Evolutionary conservation across 1,140 invertebrate genomes (phyloP).

Genomic region (Bombyx mandarina): DNA sequence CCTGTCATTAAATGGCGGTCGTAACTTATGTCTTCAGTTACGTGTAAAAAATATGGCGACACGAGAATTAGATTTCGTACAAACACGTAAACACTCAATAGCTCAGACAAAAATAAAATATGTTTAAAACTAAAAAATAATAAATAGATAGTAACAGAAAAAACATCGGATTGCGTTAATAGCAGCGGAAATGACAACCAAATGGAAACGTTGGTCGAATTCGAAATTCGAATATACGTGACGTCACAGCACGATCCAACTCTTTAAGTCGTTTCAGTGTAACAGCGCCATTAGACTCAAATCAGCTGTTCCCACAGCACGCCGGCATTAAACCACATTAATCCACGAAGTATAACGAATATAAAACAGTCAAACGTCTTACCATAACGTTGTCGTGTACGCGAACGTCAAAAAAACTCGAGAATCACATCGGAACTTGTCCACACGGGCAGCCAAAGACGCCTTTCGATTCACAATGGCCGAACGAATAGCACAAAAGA

Average conservation of each 20-base stretch:
- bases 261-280: slow-evolving; percentile 15
- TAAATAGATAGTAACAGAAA: too few relatives aligned
- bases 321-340: background rate
- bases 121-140: too few relatives aligned
- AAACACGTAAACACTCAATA: too few relatives aligned
- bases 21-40: too few relatives aligned
- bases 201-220: slow-evolving; percentile 7
- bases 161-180: too few relatives aligned
- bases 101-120: too few relatives aligned
- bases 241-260: slow-evolving; percentile 18
- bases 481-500: slow-evolving; percentile 51
- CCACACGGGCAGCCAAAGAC: slow-evolving; percentile 46
- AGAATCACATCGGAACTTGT: slow-evolving; percentile 53
- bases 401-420: slow-evolving; percentile 42
- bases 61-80: too few relatives aligned
- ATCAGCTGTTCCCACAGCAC: slow-evolving; percentile 6
- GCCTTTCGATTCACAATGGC: slow-evolving; percentile 61
- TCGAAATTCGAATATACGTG: slow-evolving; percentile 9
- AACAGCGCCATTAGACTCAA: slow-evolving; percentile 10
- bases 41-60: too few relatives aligned
- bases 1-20: too few relatives aligned
- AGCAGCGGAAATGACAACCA: background rate
- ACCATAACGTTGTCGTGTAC: slow-evolving; percentile 33
- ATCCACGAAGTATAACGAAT: background rate
- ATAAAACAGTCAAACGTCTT: slow-evolving; percentile 30